Evolutionary conservation across 2,113 vertebrate genomes (phyloP).

Genomic region (Microtus oregoni): DNA sequence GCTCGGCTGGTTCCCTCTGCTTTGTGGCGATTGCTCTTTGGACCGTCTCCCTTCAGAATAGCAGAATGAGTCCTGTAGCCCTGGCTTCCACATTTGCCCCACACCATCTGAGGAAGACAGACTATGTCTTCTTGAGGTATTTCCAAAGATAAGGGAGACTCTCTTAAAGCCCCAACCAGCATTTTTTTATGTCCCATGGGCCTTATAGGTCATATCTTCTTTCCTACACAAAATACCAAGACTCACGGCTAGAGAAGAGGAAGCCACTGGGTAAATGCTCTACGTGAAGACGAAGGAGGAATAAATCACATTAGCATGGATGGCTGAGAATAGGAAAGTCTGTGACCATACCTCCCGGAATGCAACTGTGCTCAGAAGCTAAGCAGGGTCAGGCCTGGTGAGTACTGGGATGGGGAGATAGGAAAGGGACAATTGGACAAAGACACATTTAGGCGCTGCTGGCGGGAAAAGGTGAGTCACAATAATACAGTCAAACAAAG

Average conservation of each 20-base stretch:
- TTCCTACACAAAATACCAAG: background rate
- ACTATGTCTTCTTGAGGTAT: background rate
- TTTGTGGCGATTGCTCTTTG: constrained; percentile 34
- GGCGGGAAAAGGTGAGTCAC: background rate
- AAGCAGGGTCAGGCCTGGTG: background rate
- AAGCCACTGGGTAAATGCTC: background rate
- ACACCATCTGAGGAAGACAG: background rate
- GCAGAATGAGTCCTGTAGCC: background rate
- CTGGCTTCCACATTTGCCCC: background rate
- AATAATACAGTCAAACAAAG: background rate
- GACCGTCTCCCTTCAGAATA: background rate
- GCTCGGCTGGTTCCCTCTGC: background rate
- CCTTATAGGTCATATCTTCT: background rate
- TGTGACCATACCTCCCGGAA: too few species aligned
- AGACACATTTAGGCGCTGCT: background rate
- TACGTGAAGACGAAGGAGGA: background rate
- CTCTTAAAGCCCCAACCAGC: background rate
- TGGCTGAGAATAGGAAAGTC: background rate
- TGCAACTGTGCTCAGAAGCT: background rate
- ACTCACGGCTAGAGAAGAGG: background rate
- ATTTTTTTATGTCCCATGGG: background rate
- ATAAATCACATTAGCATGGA: background rate
- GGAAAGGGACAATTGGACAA: background rate
- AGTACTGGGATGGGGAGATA: background rate
- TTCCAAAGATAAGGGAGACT: background rate